These are phyloP conservation scores for Glossophaga mutica DNA, from an alignment of 2,797 vertebrate species.

Conservation along the genomic window DNA sequence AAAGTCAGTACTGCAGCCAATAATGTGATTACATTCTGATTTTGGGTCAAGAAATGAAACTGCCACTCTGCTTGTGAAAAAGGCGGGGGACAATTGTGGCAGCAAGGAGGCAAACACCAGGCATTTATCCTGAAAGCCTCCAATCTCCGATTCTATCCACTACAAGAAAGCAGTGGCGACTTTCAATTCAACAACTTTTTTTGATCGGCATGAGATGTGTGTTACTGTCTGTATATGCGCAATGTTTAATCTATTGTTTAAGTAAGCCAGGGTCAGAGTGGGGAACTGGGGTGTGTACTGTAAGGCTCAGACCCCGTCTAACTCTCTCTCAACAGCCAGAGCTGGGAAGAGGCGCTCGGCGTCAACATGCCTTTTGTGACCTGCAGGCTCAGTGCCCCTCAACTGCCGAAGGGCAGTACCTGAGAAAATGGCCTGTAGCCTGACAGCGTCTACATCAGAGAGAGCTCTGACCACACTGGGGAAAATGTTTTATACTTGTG, in stretches of 20 bases:
- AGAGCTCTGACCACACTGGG: neutral
- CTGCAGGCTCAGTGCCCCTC: neutral
- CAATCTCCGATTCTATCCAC: neutral
- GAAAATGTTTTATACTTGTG: neutral
- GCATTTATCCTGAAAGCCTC: neutral
- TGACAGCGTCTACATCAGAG: neutral
- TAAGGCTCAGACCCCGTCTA: constrained; percentile 6
- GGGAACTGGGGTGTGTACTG: neutral
- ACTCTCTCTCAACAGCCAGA: neutral
- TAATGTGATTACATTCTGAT: neutral
- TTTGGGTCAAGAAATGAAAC: neutral
- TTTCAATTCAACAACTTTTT: constrained; percentile 26
- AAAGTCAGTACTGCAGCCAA: neutral
- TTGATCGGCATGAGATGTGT: neutral
- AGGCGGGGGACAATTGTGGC: neutral
- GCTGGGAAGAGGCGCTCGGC: neutral
- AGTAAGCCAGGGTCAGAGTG: neutral
- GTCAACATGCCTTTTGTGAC: neutral
- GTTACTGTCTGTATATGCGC: neutral
- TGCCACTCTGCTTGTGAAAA: neutral
- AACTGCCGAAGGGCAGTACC: neutral
- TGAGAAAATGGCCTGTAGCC: neutral
- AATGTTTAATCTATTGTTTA: neutral
- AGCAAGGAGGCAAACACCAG: neutral
- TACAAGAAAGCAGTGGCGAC: neutral